These are phyloP conservation scores for Chironomus riparius DNA, from an alignment of 2,888 invertebrate genomes.

Conservation along the genomic window DNA sequence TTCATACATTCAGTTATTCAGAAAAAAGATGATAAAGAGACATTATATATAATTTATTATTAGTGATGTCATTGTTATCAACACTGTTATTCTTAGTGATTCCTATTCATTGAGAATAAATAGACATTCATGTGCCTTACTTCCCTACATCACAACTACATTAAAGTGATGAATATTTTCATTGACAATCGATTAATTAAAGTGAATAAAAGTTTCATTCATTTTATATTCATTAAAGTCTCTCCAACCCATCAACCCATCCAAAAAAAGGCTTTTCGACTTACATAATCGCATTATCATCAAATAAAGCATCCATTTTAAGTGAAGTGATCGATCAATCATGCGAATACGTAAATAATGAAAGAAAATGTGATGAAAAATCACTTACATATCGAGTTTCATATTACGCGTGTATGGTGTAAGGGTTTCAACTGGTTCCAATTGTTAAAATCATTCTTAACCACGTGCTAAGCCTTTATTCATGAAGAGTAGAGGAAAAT, in stretches of 20 bases:
- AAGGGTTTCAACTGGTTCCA: not conserved
- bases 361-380: conserved; percentile 11
- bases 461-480: not conserved
- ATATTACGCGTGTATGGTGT: not conserved
- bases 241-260: not conserved
- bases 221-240: not conserved
- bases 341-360: conserved; percentile 6
- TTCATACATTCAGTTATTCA: not conserved
- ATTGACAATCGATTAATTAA: not conserved
- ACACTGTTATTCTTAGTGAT: not conserved
- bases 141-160: too few relatives aligned
- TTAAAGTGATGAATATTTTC: too few relatives aligned
- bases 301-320: conserved; percentile 12
- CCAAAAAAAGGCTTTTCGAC: not conserved
- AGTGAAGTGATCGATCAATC: conserved; percentile 22
- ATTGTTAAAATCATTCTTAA: not conserved
- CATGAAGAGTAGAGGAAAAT: not conserved
- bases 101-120: not conserved
- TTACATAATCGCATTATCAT: conserved; percentile 6
- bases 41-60: not conserved
- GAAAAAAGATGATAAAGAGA: not conserved
- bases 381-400: not conserved
- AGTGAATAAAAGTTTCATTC: not conserved
- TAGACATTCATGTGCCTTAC: too few relatives aligned
- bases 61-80: not conserved